These are phyloP conservation scores for Otolemur garnettii DNA, from an alignment of 2,113 vertebrate species.

Conservation along the genomic window DNA sequence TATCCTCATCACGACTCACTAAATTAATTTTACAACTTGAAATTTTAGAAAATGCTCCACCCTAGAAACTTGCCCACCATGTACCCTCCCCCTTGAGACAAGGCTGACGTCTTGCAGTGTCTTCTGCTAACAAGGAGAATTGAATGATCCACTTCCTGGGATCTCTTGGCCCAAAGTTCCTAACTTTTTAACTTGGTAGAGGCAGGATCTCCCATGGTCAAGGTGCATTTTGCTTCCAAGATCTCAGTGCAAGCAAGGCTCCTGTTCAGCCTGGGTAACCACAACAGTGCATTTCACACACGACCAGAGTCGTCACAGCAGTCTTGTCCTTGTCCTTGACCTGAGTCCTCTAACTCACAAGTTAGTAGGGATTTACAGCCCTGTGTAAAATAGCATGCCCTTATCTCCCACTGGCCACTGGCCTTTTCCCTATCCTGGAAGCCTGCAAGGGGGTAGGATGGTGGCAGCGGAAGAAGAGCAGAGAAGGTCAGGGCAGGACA, in stretches of 20 bases:
- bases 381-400: background rate
- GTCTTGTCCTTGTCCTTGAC: slow-evolving; percentile 35
- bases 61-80: background rate
- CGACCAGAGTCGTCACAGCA: background rate
- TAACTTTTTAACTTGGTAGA: background rate
- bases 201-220: background rate
- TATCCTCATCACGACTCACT: background rate
- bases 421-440: background rate
- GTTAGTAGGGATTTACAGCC: slow-evolving; percentile 6
- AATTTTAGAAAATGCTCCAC: background rate
- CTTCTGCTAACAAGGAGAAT: background rate
- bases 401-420: background rate
- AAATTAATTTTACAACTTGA: slow-evolving; percentile 4
- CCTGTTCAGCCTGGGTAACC: background rate
- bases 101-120: background rate
- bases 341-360: background rate
- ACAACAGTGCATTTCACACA: background rate
- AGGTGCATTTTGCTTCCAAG: background rate
- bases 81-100: background rate
- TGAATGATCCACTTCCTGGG: background rate
- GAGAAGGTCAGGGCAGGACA: background rate
- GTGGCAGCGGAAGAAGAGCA: background rate
- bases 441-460: rapidly evolving
- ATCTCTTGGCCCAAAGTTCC: background rate
- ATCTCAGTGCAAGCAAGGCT: background rate